These are phyloP conservation scores for Hylaea fasciaria DNA, from an alignment of 2,888 invertebrate species.

Conservation along the genomic window DNA sequence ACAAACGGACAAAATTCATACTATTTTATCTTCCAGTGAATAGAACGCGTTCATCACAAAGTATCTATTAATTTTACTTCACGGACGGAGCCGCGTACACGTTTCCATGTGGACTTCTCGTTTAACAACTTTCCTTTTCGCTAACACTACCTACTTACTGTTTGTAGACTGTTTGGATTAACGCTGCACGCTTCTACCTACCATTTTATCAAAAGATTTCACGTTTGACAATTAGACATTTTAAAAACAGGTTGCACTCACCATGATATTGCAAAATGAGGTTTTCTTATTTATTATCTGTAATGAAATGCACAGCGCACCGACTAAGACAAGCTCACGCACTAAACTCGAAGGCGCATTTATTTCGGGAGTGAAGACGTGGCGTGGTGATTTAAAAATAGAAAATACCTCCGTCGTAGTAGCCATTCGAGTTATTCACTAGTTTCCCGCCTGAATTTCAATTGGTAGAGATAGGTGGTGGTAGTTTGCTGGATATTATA, in stretches of 20 bases:
- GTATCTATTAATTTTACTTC: slow-evolving; percentile 18
- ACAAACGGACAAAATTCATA: slow-evolving; percentile 1
- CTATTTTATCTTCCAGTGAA: slow-evolving; percentile 9
- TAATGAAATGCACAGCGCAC: slow-evolving; percentile 38
- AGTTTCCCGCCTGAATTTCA: slow-evolving; percentile 64
- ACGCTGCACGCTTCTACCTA: background rate
- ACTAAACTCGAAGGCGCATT: slow-evolving; percentile 64
- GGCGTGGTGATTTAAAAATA: slow-evolving; percentile 71
- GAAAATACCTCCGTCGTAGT: slow-evolving; percentile 51
- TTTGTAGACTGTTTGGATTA: background rate
- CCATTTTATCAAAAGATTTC: slow-evolving; percentile 1
- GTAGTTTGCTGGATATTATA: slow-evolving; percentile 3
- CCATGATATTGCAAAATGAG: slow-evolving; percentile 44
- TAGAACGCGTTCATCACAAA: slow-evolving; percentile 14
- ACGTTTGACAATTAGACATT: slow-evolving; percentile 12
- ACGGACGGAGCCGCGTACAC: slow-evolving; percentile 54
- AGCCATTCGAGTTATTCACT: slow-evolving; percentile 56
- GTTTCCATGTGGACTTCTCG: slow-evolving; percentile 71
- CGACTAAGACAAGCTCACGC: slow-evolving; percentile 55
- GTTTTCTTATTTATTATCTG: slow-evolving; percentile 14
- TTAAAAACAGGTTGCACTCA: slow-evolving; percentile 47
- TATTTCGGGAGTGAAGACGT: slow-evolving; percentile 77
- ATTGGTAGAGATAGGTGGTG: slow-evolving; percentile 28
- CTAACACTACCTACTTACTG: too few relatives aligned
- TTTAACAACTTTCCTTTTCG: slow-evolving; percentile 21